phyloP scores from a whole-genome alignment of 2,888 invertebrate genomes.

The Celastrina argiolus region DNA sequence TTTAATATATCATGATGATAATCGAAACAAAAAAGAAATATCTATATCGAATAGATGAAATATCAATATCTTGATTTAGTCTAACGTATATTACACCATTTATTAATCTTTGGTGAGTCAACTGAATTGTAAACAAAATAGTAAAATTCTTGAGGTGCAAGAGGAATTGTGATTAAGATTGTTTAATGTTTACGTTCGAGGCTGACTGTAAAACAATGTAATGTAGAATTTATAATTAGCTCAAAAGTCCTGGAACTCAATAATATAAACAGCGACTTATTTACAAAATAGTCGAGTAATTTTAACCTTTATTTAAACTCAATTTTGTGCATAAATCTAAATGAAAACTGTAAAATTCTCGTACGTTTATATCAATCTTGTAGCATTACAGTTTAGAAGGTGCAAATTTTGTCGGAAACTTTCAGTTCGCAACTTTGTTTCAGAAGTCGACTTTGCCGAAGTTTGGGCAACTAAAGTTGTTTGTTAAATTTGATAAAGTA shows the following conservation, averaged over 20 bases:
- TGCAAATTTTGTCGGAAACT: conserved; percentile 53
- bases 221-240: neutral
- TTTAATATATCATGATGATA: neutral
- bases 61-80: neutral
- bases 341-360: neutral
- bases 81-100: neutral
- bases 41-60: neutral
- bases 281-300: neutral
- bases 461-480: conserved; percentile 18
- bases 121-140: neutral
- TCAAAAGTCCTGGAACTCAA: neutral
- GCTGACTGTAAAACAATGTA: neutral
- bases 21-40: neutral
- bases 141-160: neutral
- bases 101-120: neutral
- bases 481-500: conserved; percentile 19
- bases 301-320: neutral
- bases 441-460: conserved; percentile 44
- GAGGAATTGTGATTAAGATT: neutral
- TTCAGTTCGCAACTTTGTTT: conserved; percentile 51
- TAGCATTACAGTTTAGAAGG: conserved; percentile 60
- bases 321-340: conserved; percentile 19
- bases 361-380: conserved; percentile 47
- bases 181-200: neutral
- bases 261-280: neutral